phyloP scores from a whole-genome alignment of 2,888 invertebrate genomes.

The Drosophila demipolita region DNA sequence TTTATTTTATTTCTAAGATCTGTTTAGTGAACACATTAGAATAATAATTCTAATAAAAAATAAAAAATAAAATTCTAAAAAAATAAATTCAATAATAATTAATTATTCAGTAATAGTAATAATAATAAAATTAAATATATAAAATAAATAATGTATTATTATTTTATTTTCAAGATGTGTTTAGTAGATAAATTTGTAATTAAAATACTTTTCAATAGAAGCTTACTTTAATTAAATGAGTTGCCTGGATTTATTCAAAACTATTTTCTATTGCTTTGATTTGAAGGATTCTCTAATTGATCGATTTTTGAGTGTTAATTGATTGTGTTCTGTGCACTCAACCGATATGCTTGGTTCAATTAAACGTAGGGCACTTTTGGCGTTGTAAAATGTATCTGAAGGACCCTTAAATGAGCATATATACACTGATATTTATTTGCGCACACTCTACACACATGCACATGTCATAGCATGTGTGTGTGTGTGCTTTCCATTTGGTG shows the following conservation, averaged over 20 bases:
- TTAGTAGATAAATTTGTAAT: not conserved
- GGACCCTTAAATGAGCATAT: slow-evolving; percentile 63
- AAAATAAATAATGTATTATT: fast-evolving
- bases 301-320: slow-evolving; percentile 32
- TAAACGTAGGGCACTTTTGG: slow-evolving; percentile 52
- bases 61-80: too few relatives aligned
- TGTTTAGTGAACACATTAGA: not conserved
- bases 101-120: not conserved
- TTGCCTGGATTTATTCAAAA: not conserved
- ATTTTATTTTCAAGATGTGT: not conserved
- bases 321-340: slow-evolving; percentile 43
- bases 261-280: not conserved
- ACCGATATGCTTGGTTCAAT: slow-evolving; percentile 62
- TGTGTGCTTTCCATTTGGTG: slow-evolving; percentile 59
- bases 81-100: not conserved
- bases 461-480: slow-evolving; percentile 12
- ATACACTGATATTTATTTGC: slow-evolving; percentile 64
- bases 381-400: slow-evolving; percentile 72
- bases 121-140: not conserved
- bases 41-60: too few relatives aligned
- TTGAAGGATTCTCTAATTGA: not conserved
- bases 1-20: not conserved
- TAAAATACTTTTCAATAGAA: not conserved
- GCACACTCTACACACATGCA: slow-evolving; percentile 35
- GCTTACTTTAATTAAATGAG: not conserved